phyloP scores from a whole-genome alignment of 2,888 invertebrate species.

The Perdita meconis region DNA sequence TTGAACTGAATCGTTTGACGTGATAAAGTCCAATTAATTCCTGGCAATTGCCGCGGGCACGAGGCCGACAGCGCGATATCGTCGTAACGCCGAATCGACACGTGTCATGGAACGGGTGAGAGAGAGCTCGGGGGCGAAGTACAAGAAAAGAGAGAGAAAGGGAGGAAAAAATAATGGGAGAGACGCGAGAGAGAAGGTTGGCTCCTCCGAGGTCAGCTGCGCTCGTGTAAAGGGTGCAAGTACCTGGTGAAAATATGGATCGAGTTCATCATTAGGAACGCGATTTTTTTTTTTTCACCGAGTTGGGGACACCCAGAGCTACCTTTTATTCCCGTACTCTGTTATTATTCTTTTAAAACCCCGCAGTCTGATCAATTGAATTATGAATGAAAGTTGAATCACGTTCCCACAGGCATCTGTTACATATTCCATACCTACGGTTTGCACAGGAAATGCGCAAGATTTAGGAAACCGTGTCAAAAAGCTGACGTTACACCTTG shows the following conservation, averaged over 20 bases:
- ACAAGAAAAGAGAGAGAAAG: background rate
- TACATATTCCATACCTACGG: background rate
- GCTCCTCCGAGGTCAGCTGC: background rate
- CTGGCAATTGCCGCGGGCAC: slow-evolving; percentile 55
- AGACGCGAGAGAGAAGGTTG: background rate
- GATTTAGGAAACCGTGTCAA: background rate
- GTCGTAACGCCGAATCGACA: slow-evolving; percentile 52
- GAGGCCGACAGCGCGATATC: slow-evolving; percentile 42
- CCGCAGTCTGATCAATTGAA: background rate
- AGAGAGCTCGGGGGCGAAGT: too few species aligned
- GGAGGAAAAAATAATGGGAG: background rate
- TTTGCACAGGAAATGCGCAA: background rate
- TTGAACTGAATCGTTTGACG: slow-evolving; percentile 71
- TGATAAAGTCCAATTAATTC: slow-evolving; percentile 75
- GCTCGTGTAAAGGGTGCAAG: slow-evolving; percentile 8
- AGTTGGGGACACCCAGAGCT: background rate
- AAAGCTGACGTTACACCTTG: too few species aligned
- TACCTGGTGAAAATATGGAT: slow-evolving; percentile 27
- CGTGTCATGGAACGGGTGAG: slow-evolving; percentile 16
- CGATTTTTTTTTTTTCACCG: background rate
- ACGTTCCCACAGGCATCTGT: background rate
- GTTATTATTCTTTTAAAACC: background rate
- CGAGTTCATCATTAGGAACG: slow-evolving; percentile 14
- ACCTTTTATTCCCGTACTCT: background rate
- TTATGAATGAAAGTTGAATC: background rate